Base-by-base conservation (phyloP, 2,797 vertebrate genomes). In the Poeciliopsis presidionis region DNA sequence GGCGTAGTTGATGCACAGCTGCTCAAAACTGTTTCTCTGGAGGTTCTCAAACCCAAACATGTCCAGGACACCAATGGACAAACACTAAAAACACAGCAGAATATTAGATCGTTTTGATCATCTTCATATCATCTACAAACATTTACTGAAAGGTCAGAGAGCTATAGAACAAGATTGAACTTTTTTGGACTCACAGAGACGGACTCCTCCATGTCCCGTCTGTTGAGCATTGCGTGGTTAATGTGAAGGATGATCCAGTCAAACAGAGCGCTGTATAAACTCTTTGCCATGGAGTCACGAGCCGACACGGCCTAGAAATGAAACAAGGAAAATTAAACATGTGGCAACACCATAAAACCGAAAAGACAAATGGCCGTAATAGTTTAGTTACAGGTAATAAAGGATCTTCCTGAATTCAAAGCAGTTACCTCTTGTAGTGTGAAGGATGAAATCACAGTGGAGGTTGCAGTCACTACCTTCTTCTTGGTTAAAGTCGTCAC, bases 1-100 rank as follows among this genome's bases (percentile, higher is more conserved):
- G 73, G 97, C 95, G 46, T 97, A 99, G 93, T 99, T 99, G 87
- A 99, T 99, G 91, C 97, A 99, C 88, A 99, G 97, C 91, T 99
- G 98, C 90, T 99, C 97, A 65, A 99, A 99, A 86, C 97, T 96
- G 93, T 99, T 99, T 63, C 86, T 95, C 87, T 95, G 95, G 18
- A 98, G 97, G 88, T 99, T 97, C 90, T 99, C 98, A 53, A 99
- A 99, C 33, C 98, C 98, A 79, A 98, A 99, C 87, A 99, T 97
- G 87, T 99, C 98, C 63, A 99, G 95, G 65, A 99, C 95, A 7
- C 97, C 97, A 0, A 99, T 96, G 80, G 97, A 98, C 87, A 98
- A 92, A 92, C 97, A 97, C 98, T 98, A 14, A 36, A 87, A 82
- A 77, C 77, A 87, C 12, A 59, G 79, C 18, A 77, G 1, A n/a